Evolutionary conservation across 2,888 invertebrate genomes (phyloP), one percentile per base, ranked within the genome.

Genomic region (Megamerina dolium): DNA sequence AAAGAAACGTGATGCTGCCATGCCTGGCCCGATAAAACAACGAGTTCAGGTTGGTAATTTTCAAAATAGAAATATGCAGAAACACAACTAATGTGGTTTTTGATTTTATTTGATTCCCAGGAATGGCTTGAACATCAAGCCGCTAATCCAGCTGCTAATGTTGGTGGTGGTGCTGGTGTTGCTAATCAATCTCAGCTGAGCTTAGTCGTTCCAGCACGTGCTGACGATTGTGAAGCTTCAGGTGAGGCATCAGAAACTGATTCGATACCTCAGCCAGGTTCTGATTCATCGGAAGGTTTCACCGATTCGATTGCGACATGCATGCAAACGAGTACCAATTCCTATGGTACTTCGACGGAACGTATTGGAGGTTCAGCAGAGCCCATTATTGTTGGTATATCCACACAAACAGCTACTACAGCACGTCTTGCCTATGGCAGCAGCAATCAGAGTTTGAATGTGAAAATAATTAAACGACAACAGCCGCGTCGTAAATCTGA

Each of bases 161-260:
- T 8, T 23, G 8, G 6, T 23, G 10, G 10, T 8, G 23, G 23
- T 23, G 23, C 23, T 23, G 10, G 10, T 10, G n/a, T n/a, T n/a
- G n/a, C n/a, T n/a, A 21, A 10, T 21, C 3, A 20, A 2, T 30
- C 43, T 18, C 21, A 23, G 1, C 9, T 19, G 3, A 41, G 30
- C 35, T 27, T 32, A 5, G 44, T 37, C 4, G 17, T 42, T 10
- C 30, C 43, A n/a, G 35, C 46, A 19, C 51, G 51, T 36, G 37
- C 60, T 32, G 71, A 70, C 43, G 72, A 72, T 69, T 90, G 89
- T 68, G 91, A 91, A 65, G 91, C 91, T 0, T 91, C 90, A 45
- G 88, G 89, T 12, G 91, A 91, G 71, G 89, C 87, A 54, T 90
- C 90, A 32, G 71, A 72, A 56, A 66, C 69, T 3, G 71, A 71